A percentile compares a stretch with the other conserved stretches of the same genome.
Conservation (phyloP, 2,113 vertebrate genomes). For the Lipophrys pholis region DNA sequence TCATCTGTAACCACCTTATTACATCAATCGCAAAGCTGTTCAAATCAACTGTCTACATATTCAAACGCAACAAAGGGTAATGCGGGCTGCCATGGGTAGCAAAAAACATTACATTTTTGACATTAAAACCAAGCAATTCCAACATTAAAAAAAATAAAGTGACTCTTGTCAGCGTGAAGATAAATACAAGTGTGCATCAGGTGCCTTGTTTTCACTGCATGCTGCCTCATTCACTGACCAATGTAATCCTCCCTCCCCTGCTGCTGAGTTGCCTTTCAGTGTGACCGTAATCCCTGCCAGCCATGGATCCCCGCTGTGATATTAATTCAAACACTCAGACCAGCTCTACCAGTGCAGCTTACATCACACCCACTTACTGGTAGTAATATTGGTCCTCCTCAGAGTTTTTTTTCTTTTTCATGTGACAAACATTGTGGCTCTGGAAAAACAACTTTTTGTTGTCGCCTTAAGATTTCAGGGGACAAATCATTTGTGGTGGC, state of each 20-base stretch:
- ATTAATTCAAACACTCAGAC: conserved; percentile 73
- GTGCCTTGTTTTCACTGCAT: conserved; percentile 62
- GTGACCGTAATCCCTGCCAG: conserved; percentile 70
- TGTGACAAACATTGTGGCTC: background rate
- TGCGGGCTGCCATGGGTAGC: conserved; percentile 10
- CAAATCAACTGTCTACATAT: conserved; percentile 12
- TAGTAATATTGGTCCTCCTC: conserved; percentile 8
- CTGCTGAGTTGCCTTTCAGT: conserved; percentile 67
- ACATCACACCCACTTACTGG: conserved; percentile 28
- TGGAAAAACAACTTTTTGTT: background rate
- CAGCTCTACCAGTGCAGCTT: conserved; percentile 28
- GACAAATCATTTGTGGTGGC: background rate
- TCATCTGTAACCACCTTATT: background rate
- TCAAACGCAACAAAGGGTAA: conserved; percentile 11
- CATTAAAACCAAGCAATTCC: conserved; percentile 7
- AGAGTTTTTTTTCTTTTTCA: no score
- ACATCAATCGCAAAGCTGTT: conserved; percentile 18
- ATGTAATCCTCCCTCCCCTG: conserved; percentile 71
- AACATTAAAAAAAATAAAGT: no score
- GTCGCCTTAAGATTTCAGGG: conserved; percentile 17
- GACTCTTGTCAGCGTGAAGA: conserved; percentile 33
- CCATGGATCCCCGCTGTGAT: conserved; percentile 68
- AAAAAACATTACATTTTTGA: background rate
- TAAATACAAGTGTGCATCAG: conserved; percentile 59
- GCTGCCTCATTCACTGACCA: conserved; percentile 70